Conservation (phyloP, 2,888 invertebrate genomes). For the Perizoma affinitatum region DNA sequence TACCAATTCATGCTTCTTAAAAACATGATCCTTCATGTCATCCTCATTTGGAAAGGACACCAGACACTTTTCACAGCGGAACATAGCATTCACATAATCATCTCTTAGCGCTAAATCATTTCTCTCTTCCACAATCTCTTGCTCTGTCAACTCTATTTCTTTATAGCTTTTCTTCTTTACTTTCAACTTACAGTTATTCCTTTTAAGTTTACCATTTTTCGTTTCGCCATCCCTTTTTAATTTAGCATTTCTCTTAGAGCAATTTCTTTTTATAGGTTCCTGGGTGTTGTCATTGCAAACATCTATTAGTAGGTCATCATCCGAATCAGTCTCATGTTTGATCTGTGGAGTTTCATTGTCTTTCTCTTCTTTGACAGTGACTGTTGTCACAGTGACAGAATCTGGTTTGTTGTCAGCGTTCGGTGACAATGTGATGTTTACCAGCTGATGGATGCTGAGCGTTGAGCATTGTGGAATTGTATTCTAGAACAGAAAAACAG, state of each 20-base stretch:
- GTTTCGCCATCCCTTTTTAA: not conserved
- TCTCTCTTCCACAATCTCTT: constrained; percentile 63
- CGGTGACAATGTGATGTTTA: constrained; percentile 7
- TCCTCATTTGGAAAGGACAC: constrained; percentile 66
- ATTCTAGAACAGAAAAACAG: constrained; percentile 4
- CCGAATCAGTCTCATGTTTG: constrained; percentile 40
- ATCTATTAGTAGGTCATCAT: constrained; percentile 42
- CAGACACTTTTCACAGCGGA: constrained; percentile 64
- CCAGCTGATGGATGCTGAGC: not conserved
- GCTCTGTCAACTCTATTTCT: constrained; percentile 54
- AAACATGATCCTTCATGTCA: constrained; percentile 65
- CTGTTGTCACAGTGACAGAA: not conserved
- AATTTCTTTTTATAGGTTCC: not conserved
- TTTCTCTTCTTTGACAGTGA: constrained; percentile 12
- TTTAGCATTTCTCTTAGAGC: not conserved
- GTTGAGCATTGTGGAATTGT: not conserved
- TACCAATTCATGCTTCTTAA: constrained; percentile 66
- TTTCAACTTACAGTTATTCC: constrained; percentile 42
- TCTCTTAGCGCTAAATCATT: constrained; percentile 47
- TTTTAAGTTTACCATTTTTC: constrained; percentile 14
- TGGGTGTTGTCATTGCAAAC: constrained; percentile 11
- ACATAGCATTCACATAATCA: constrained; percentile 69
- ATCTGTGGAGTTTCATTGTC: constrained; percentile 14
- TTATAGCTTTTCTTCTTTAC: constrained; percentile 40
- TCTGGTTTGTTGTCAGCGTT: not conserved